Percentiles rank a stretch among this genome's conserved stretches.
phyloP scores from a whole-genome alignment of 2,113 vertebrate genomes.

The Plotosus lineatus region DNA sequence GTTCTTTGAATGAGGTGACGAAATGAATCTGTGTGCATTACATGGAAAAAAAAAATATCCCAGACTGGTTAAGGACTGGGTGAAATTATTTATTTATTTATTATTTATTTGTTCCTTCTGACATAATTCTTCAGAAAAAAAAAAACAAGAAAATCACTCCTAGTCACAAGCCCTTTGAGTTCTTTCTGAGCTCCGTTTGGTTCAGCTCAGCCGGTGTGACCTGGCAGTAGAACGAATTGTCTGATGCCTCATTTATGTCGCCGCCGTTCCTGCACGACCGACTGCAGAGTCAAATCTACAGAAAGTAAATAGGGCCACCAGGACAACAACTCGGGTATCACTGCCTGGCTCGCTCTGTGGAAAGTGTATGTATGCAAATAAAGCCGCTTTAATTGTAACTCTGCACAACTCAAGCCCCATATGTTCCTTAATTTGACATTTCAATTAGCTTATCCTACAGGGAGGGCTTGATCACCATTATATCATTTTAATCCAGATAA shows the following conservation, averaged over 20 bases:
- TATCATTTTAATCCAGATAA: conserved; percentile 2
- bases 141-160: conserved; percentile 9
- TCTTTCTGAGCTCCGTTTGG: conserved; percentile 25
- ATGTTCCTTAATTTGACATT: conserved; percentile 14
- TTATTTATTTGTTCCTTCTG: not conserved
- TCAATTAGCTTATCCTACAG: conserved; percentile 6
- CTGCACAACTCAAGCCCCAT: conserved; percentile 9
- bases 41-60: not conserved
- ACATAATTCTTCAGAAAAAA: conserved; percentile 3
- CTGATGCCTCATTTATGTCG: conserved; percentile 19
- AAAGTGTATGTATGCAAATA: conserved; percentile 13
- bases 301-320: not conserved
- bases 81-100: too few relatives aligned
- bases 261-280: not conserved
- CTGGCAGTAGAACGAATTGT: conserved; percentile 11
- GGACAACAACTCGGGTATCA: conserved; percentile 9
- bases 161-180: conserved; percentile 24
- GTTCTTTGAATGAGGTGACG: not conserved
- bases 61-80: not conserved
- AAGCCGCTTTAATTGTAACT: not conserved
- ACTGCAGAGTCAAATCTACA: not conserved
- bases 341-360: not conserved
- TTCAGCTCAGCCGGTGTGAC: not conserved
- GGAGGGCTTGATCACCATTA: conserved; percentile 5
- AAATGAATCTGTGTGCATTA: not conserved